Conservation (phyloP, 2,113 vertebrate species). For the Grantiella picta region DNA sequence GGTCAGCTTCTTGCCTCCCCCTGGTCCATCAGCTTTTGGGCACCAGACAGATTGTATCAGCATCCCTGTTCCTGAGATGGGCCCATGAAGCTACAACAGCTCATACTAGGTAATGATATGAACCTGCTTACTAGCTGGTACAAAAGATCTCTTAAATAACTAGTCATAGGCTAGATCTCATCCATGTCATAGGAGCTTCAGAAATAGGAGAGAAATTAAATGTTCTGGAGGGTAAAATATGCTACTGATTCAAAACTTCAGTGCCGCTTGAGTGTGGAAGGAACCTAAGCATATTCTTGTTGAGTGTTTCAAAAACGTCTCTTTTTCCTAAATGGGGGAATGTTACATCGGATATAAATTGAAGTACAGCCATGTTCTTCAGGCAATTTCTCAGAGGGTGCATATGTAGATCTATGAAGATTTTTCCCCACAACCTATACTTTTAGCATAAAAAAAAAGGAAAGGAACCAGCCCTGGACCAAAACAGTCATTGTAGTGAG, state of each 20-base stretch:
- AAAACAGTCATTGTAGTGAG: neutral
- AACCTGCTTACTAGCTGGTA: neutral
- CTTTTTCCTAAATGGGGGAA: neutral
- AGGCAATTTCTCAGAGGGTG: neutral
- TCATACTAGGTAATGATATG: neutral
- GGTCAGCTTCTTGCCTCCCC: neutral
- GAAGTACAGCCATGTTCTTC: neutral
- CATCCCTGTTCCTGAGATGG: neutral
- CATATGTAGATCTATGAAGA: neutral
- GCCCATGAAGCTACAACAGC: neutral
- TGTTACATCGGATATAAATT: neutral
- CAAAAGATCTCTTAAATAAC: neutral
- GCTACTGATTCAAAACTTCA: neutral
- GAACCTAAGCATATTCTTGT: neutral
- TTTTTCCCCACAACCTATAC: neutral
- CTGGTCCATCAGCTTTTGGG: neutral
- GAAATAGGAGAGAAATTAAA: neutral
- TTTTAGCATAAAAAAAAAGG: neutral
- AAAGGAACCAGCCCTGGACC: neutral
- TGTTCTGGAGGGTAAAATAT: neutral
- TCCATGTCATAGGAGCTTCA: neutral
- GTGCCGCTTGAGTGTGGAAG: neutral
- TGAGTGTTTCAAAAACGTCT: neutral
- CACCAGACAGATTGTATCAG: rapidly evolving
- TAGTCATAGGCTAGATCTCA: neutral